A percentile compares a stretch with the other conserved stretches of the same genome.
Evolutionary conservation across 2,888 invertebrate species (phyloP).

Genomic region (Pseudeuparius sepicola): DNA sequence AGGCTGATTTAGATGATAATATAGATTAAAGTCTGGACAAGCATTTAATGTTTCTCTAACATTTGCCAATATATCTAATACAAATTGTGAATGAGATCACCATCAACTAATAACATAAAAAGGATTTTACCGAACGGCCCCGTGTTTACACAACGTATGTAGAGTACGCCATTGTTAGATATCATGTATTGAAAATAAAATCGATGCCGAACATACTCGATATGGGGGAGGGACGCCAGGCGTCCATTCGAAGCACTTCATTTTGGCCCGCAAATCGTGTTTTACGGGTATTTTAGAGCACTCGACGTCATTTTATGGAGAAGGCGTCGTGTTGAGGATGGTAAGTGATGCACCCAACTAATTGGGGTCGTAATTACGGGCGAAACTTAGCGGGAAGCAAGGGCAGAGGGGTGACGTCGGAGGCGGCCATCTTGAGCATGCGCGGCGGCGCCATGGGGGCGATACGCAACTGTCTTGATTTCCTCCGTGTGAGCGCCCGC

Average conservation of each 20-base stretch:
- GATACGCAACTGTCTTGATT: slow-evolving; percentile 19
- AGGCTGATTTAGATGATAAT: no score
- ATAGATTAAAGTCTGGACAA: no score
- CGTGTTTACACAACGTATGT: not conserved
- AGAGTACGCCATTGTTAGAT: slow-evolving; percentile 22
- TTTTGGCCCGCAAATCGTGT: no score
- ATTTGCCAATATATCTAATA: no score
- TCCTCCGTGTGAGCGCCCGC: no score
- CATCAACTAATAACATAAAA: not conserved
- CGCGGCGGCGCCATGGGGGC: slow-evolving; percentile 16
- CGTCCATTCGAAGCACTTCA: no score
- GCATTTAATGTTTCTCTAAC: no score
- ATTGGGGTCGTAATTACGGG: slow-evolving; percentile 18
- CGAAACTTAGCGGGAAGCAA: slow-evolving; percentile 19
- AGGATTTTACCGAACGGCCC: not conserved
- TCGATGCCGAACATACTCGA: slow-evolving; percentile 22
- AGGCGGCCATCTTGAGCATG: slow-evolving; percentile 20
- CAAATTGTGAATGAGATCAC: not conserved
- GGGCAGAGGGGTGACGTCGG: slow-evolving; percentile 13
- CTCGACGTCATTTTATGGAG: slow-evolving; percentile 1
- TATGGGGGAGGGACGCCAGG: slow-evolving; percentile 14
- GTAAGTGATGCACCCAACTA: no score
- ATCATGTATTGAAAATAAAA: slow-evolving; percentile 23
- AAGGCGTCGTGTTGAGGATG: no score
- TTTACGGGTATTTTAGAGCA: no score